phyloP scores from a whole-genome alignment of 2,797 vertebrate genomes.

The Coluber constrictor region DNA sequence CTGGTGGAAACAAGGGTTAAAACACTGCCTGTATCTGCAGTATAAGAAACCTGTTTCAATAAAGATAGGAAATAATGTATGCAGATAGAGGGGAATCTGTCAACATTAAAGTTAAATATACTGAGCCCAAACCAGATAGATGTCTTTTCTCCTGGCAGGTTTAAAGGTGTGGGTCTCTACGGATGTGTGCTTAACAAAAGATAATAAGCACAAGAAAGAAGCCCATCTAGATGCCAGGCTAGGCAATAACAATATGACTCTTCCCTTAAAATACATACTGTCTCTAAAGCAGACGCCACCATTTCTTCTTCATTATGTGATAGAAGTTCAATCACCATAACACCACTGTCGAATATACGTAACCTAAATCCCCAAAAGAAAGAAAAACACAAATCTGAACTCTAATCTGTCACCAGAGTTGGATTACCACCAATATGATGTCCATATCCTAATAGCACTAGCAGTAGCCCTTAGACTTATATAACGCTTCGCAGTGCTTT shows the following conservation, averaged over 20 bases:
- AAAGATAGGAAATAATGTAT: not conserved
- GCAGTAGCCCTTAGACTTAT: not conserved
- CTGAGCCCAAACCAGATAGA: not conserved
- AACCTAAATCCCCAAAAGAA: constrained; percentile 72
- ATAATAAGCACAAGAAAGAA: not conserved
- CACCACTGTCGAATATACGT: constrained; percentile 95
- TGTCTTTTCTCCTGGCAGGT: not conserved
- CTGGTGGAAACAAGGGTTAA: not conserved
- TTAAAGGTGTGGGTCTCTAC: not conserved
- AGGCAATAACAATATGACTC: not conserved
- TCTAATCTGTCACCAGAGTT: not conserved
- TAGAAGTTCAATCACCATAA: constrained; percentile 98
- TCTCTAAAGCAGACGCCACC: constrained; percentile 93
- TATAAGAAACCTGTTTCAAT: not conserved
- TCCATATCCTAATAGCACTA: not conserved
- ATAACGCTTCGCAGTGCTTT: not conserved
- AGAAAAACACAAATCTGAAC: constrained; percentile 4
- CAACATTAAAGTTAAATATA: not conserved
- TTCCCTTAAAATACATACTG: constrained; percentile 69
- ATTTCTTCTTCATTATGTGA: constrained; percentile 98
- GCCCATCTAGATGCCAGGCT: not conserved
- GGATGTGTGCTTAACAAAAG: not conserved
- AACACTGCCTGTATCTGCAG: not conserved
- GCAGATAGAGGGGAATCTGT: not conserved
- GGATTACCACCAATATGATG: not conserved